A percentile compares a stretch with the other conserved stretches of the same genome.
Evolutionary conservation across 2,797 vertebrate genomes (phyloP).

Genomic region (Lithobates pipiens): DNA sequence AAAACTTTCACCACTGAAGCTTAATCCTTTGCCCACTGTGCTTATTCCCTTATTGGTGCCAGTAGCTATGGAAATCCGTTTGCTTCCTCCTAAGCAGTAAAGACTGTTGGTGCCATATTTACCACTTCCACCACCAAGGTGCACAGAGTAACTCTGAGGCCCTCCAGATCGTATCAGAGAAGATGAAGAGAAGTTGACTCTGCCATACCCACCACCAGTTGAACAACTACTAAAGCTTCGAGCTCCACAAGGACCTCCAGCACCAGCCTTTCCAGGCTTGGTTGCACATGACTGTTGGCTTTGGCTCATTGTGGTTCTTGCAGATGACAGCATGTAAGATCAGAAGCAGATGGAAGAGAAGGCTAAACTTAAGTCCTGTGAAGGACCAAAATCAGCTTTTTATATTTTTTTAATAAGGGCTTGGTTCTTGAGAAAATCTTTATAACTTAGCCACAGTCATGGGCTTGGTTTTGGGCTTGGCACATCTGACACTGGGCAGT

Average conservation of each 20-base stretch:
- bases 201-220: constrained; percentile 34
- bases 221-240: constrained; percentile 35
- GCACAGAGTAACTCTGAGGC: background rate
- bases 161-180: constrained; percentile 4
- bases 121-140: constrained; percentile 20
- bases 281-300: background rate
- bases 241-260: constrained; percentile 2
- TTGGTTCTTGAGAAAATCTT: constrained; percentile 31
- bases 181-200: constrained; percentile 4
- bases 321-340: background rate
- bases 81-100: constrained; percentile 64
- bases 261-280: constrained; percentile 6
- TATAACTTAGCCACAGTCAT: constrained; percentile 1
- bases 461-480: constrained; percentile 20
- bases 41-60: background rate
- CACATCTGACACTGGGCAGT: constrained; percentile 22
- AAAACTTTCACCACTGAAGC: constrained; percentile 46
- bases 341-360: background rate
- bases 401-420: constrained; percentile 48
- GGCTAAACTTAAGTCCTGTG: constrained; percentile 5
- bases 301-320: constrained; percentile 31
- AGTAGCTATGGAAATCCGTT: constrained; percentile 60
- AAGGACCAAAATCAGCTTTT: constrained; percentile 12
- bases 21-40: background rate
- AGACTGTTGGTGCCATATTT: constrained; percentile 66